A percentile compares a stretch with the other conserved stretches of the same genome.
Conservation (phyloP, 2,888 invertebrate genomes). For the Drosophila anomelani region DNA sequence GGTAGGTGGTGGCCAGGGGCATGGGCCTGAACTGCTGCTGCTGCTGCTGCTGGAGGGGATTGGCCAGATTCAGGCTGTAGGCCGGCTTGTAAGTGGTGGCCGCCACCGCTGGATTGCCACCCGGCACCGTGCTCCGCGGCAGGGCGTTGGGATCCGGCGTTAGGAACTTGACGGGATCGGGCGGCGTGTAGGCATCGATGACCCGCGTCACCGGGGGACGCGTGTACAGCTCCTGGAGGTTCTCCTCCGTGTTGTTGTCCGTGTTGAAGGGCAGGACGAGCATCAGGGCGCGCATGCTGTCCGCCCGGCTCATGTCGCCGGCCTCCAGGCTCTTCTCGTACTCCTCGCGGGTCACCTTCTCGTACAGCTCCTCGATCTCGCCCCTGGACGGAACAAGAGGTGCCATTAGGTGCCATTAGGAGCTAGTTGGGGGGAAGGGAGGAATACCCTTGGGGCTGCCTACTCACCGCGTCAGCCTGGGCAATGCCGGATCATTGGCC, state of each 20-base stretch:
- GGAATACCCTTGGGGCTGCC: background rate
- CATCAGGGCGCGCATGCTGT: constrained; percentile 84
- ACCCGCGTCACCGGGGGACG: constrained; percentile 84
- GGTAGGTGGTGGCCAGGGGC: constrained; percentile 77
- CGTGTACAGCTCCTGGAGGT: constrained; percentile 84
- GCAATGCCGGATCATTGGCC: constrained; percentile 82
- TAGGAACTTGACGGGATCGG: constrained; percentile 78
- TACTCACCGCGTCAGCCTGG: constrained; percentile 82
- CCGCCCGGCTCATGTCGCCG: constrained; percentile 84
- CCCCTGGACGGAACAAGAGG: constrained; percentile 69
- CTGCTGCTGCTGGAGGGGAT: constrained; percentile 30
- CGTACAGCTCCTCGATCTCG: constrained; percentile 85
- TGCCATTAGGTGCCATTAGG: no score
- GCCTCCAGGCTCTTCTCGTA: constrained; percentile 83
- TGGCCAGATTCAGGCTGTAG: constrained; percentile 50
- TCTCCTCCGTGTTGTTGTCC: constrained; percentile 82
- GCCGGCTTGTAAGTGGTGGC: constrained; percentile 85
- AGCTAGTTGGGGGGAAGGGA: background rate
- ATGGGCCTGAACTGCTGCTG: constrained; percentile 59
- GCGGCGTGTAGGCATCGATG: constrained; percentile 81
- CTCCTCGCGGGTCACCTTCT: constrained; percentile 84
- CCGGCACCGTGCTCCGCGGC: constrained; percentile 74
- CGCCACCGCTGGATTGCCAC: constrained; percentile 80
- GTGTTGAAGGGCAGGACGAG: constrained; percentile 84
- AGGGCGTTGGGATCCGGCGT: constrained; percentile 75